A percentile compares a stretch with the other conserved stretches of the same genome.
phyloP scores from a whole-genome alignment of 2,797 vertebrate genomes.

The Betta splendens region DNA sequence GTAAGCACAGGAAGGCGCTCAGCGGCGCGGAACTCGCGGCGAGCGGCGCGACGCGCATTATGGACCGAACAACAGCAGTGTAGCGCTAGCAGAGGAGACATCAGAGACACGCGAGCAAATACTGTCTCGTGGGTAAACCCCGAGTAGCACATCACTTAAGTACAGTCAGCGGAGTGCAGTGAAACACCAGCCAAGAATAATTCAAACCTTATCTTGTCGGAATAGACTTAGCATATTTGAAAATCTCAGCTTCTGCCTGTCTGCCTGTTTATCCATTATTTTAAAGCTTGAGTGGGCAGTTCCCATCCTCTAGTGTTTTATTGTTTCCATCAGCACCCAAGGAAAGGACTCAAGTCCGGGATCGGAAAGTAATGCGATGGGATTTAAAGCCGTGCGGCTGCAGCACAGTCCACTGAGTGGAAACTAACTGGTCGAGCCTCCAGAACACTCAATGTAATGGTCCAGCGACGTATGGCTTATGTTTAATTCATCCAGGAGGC shows the following conservation, averaged over 20 bases:
- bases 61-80: constrained; percentile 54
- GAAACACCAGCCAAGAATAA: constrained; percentile 61
- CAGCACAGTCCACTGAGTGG: constrained; percentile 71
- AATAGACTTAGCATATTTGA: constrained; percentile 31
- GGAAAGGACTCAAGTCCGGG: constrained; percentile 41
- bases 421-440: constrained; percentile 69
- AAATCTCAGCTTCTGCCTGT: constrained; percentile 23
- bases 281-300: constrained; percentile 54
- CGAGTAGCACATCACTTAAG: constrained; percentile 51
- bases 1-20: constrained; percentile 60
- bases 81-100: constrained; percentile 63
- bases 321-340: constrained; percentile 60
- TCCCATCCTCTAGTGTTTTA: constrained; percentile 41
- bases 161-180: constrained; percentile 43
- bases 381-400: constrained; percentile 69
- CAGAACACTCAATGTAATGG: constrained; percentile 76
- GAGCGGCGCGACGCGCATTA: constrained; percentile 61
- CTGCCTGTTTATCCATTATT: constrained; percentile 61
- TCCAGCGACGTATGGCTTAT: constrained; percentile 75
- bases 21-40: constrained; percentile 75
- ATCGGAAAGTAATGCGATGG: constrained; percentile 56
- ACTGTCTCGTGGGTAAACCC: constrained; percentile 64
- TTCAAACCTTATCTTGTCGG: constrained; percentile 46
- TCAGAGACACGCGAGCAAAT: constrained; percentile 64
- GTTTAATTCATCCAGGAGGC: constrained; percentile 77